Evolutionary conservation across 2,797 vertebrate genomes (phyloP), one percentile per base, ranked within the genome.

Genomic region (Balearica regulorum): DNA sequence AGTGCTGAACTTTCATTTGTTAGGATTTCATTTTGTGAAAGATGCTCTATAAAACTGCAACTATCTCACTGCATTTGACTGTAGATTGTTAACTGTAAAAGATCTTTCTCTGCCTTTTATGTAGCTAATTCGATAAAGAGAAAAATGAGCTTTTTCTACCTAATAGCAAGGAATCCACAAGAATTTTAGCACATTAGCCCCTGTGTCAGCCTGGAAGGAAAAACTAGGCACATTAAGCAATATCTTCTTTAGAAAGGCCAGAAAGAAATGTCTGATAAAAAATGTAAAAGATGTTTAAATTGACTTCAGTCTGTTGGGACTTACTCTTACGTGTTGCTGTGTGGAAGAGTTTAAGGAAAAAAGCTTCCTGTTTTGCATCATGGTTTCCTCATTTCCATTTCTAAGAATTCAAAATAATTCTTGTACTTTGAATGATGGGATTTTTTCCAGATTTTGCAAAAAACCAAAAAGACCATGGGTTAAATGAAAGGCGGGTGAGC

Each of bases 1-100:
- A 93, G 82, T 10, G 7, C 72, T 89, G 70, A 95, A 84, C 62
- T 94, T 96, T 41, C 71, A 62, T 93, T 95, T 97, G 76, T 93
- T 93, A 89, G 84, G 33, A 89, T 94, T 96, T 91, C 60, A 37
- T 87, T 92, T 89, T 89, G 24, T 83, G 57, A 87, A 72, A 69
- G n/a, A 91, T 76, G 76, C 61, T 87, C 13, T 87, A 16, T 94
- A 86, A 81, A 92, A 89, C 79, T 78, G 69, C 61, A 86, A 19
- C 65, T 77, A 25, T 75, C 75, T 90, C 33, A 41, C 35, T 93
- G 35, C 26, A 68, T 96, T 90, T 79, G 58, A 51, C 81, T 83
- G 28, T 37, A 87, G 71, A 75, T 54, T 87, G 58, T 54, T 54
- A 68, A 86, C 39, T 61, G n/a, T 75, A 79, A 73, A 89, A 77